Evolutionary conservation across 2,113 vertebrate genomes (phyloP).

Genomic region (Acrocephalus kingi): DNA sequence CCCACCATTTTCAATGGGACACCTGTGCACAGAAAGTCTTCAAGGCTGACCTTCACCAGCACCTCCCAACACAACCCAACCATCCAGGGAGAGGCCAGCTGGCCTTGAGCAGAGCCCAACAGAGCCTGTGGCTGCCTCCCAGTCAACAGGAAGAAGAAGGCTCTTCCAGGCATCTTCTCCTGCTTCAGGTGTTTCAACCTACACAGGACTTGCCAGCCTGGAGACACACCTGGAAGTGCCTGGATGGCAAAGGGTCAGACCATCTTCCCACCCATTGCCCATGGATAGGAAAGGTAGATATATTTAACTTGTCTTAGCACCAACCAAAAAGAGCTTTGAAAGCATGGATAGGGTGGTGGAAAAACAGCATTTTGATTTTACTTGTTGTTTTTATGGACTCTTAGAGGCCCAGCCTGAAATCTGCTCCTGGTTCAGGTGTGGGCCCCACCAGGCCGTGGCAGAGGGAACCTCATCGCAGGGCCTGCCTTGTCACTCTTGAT

Average conservation of each 20-base stretch:
- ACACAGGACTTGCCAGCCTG: fast-evolving
- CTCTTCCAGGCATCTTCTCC: background rate
- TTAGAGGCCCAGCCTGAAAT: background rate
- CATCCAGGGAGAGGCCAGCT: too few relatives aligned
- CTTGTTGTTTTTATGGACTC: background rate
- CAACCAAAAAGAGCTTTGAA: background rate
- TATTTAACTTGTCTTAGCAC: background rate
- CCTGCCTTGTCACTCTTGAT: conserved; percentile 23
- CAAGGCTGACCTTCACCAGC: background rate
- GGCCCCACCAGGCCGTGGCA: background rate
- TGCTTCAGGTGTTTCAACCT: background rate
- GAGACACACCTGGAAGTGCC: background rate
- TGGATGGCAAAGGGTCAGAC: background rate
- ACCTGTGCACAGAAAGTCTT: fast-evolving
- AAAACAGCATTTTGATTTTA: background rate
- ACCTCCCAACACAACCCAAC: background rate
- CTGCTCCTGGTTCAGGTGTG: background rate
- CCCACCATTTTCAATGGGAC: background rate
- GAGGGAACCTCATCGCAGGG: background rate
- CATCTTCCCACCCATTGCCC: background rate
- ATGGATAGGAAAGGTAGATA: background rate
- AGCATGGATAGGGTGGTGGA: background rate
- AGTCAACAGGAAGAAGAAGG: background rate
- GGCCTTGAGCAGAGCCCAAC: background rate
- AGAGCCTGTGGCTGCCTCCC: background rate